Conservation (phyloP, 2,888 invertebrate species). For the Marasmarcha lunaedactyla region DNA sequence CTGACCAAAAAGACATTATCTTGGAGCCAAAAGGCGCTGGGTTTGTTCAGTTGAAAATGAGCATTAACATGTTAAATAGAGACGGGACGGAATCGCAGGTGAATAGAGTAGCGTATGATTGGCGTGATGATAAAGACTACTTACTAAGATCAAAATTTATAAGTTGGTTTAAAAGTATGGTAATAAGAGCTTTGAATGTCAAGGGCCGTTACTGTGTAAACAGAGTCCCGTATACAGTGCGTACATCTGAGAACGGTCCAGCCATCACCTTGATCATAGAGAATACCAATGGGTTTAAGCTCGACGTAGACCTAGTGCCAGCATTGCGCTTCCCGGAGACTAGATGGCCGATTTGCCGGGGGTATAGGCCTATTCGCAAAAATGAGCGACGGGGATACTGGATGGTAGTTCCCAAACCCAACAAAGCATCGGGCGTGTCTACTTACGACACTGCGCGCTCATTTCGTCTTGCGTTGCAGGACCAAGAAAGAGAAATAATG, state of each 20-base stretch:
- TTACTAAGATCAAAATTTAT: slow-evolving; percentile 52
- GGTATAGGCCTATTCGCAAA: slow-evolving; percentile 12
- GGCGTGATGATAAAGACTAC: slow-evolving; percentile 48
- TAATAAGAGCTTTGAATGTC: slow-evolving; percentile 42
- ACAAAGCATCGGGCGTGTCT: slow-evolving; percentile 22
- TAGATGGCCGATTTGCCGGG: slow-evolving; percentile 41
- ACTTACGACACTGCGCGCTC: slow-evolving; percentile 32
- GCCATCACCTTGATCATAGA: slow-evolving; percentile 64
- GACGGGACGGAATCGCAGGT: slow-evolving; percentile 29
- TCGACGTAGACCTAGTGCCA: slow-evolving; percentile 68
- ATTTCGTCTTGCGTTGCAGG: slow-evolving; percentile 67
- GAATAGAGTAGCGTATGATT: slow-evolving; percentile 39
- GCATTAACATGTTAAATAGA: slow-evolving; percentile 25
- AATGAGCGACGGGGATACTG: slow-evolving; percentile 26
- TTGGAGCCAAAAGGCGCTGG: slow-evolving; percentile 46
- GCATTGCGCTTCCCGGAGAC: slow-evolving; percentile 51
- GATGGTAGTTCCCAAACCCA: slow-evolving; percentile 60
- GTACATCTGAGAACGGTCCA: slow-evolving; percentile 49
- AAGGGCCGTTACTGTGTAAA: slow-evolving; percentile 26
- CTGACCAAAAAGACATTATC: slow-evolving; percentile 35
- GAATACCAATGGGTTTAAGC: slow-evolving; percentile 25
- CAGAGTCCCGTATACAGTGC: slow-evolving; percentile 42
- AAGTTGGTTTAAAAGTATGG: slow-evolving; percentile 67
- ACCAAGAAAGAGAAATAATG: slow-evolving; percentile 59
- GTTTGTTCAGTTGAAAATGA: slow-evolving; percentile 50